phyloP scores from a whole-genome alignment of 2,888 invertebrate species.

The Cryptus armator region DNA sequence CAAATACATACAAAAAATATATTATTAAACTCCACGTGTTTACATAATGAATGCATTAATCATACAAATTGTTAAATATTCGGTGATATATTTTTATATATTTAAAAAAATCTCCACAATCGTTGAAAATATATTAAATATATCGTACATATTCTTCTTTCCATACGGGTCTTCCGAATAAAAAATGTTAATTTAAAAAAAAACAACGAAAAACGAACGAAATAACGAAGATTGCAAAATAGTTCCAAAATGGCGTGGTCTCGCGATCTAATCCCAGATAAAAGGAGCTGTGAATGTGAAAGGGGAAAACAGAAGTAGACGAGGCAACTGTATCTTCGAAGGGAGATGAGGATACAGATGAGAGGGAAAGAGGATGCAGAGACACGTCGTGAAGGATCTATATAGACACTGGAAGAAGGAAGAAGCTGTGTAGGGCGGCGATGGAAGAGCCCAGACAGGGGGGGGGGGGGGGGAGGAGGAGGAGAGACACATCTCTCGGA shows the following conservation, averaged over 20 bases:
- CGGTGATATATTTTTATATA: too few species aligned
- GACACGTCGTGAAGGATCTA: conserved; percentile 30
- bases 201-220: conserved; percentile 23
- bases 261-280: conserved; percentile 81
- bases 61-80: too few species aligned
- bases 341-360: conserved; percentile 64
- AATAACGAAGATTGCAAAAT: conserved; percentile 67
- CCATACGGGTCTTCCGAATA: too few species aligned
- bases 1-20: too few species aligned
- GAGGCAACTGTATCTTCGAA: conserved; percentile 56
- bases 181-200: not conserved
- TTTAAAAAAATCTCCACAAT: too few species aligned
- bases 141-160: too few species aligned
- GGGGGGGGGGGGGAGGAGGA: conserved; percentile 73
- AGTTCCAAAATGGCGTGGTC: conserved; percentile 78
- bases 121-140: too few species aligned
- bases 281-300: conserved; percentile 72
- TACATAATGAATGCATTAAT: too few species aligned
- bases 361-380: conserved; percentile 53
- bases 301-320: conserved; percentile 65
- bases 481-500: conserved; percentile 82
- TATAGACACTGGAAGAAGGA: not conserved
- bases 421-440: not conserved
- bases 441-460: conserved; percentile 50
- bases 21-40: too few species aligned